Evolutionary conservation across 2,888 invertebrate species (phyloP).

Genomic region (Merodon equestris): DNA sequence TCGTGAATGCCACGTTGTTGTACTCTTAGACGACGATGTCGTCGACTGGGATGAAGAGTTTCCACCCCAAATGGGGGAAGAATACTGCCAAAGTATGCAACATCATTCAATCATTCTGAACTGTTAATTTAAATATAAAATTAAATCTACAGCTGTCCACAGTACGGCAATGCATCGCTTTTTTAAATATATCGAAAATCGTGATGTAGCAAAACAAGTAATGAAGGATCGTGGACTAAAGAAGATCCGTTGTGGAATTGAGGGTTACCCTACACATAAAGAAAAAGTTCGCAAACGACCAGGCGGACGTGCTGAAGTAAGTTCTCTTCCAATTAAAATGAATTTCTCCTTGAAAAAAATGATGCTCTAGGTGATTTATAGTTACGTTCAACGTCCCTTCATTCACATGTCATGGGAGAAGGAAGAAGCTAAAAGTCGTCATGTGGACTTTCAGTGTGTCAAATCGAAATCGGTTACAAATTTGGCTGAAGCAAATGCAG

Average conservation of each 20-base stretch:
- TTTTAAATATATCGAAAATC: constrained; percentile 99
- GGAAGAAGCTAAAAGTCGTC: constrained; percentile 98
- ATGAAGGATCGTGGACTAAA: constrained; percentile 99
- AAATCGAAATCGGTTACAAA: constrained; percentile 99
- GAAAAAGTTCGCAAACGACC: constrained; percentile 98
- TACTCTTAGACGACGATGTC: constrained; percentile 95
- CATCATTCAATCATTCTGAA: background rate
- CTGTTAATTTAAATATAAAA: background rate
- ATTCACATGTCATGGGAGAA: constrained; percentile 98
- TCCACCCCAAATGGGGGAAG: constrained; percentile 99
- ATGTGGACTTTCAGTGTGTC: constrained; percentile 99
- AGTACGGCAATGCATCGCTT: constrained; percentile 98
- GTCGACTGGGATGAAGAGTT: constrained; percentile 99
- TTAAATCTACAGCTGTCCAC: constrained; percentile 85
- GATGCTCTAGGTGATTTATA: constrained; percentile 87
- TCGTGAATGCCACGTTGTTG: constrained; percentile 98
- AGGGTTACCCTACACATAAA: constrained; percentile 99
- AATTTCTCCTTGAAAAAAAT: background rate
- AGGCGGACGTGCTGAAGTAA: constrained; percentile 95
- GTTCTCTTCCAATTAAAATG: background rate
- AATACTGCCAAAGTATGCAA: constrained; percentile 93
- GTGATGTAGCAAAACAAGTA: constrained; percentile 99
- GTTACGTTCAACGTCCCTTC: constrained; percentile 99
- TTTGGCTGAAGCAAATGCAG: constrained; percentile 95
- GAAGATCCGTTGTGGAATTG: constrained; percentile 98